Evolutionary conservation across 2,888 invertebrate genomes (phyloP), one percentile per base, ranked within the genome.

Genomic region (Fragum whitleyi): DNA sequence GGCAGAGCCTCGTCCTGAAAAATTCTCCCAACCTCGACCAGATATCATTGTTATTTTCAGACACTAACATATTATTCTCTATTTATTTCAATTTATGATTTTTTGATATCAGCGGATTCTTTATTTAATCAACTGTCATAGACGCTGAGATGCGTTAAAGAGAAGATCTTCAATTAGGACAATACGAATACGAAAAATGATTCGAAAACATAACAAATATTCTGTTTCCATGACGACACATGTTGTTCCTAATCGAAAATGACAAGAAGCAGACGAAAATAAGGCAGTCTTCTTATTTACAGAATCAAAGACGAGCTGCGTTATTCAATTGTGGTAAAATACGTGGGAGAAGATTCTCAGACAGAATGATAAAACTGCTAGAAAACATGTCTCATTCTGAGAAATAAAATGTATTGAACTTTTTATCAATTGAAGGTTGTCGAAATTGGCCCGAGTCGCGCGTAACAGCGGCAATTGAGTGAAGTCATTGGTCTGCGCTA

Each of bases 261-360:
- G 57, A 57, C 57, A 57, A 57, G 57, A 23, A 57, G 57, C 57
- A 57, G 57, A 57, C 57, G 57, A 57, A 57, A 57, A 26, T 57
- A 26, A 26, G 23, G 57, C 57, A 21, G 6, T 2, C 57, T 14
- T 21, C 26, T 57, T 57, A 26, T 57, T 57, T 57, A 57, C 57
- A 21, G 57, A 57, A 26, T 57, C 26, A 57, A 57, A 57, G 57
- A 57, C 57, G 57, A 26, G 47, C 2, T 23, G 57, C 11, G n/a
- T 23, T 57, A 23, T 57, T 57, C 57, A 57, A 57, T 57, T 57
- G 57, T 6, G 57, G 21, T n/a, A 57, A 57, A 57, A 57, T 21
- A 57, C 57, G 57, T 26, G 57, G 23, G 57, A 57, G 57, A 57
- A 21, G 23, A 57, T 26, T n/a, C 9, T 11, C 26, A 57, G 57